Percentiles rank a stretch among this genome's conserved stretches.
Evolutionary conservation across 2,113 vertebrate species (phyloP).

Genomic region (Rhinolophus sinicus): DNA sequence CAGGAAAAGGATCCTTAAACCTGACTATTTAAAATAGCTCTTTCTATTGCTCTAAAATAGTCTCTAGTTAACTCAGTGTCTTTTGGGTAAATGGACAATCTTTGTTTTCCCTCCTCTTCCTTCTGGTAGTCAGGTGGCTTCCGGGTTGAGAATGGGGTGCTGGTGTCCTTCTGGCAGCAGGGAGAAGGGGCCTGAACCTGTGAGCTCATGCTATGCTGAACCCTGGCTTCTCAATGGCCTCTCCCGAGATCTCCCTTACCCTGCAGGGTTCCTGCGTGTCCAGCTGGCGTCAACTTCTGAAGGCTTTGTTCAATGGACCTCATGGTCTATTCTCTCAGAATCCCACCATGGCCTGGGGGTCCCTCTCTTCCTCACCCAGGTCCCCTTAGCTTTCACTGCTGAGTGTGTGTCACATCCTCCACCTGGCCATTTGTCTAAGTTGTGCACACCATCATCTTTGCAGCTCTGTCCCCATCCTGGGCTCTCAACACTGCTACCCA

Average conservation of each 20-base stretch:
- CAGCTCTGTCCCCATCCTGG: neutral
- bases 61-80: neutral
- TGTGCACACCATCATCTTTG: neutral
- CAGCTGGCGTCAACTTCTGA: neutral
- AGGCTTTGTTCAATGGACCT: neutral
- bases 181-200: neutral
- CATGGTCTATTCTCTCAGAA: slow-evolving; percentile 4
- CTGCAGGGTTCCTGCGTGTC: neutral
- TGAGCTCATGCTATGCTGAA: neutral
- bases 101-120: slow-evolving; percentile 17
- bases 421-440: neutral
- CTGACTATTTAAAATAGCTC: neutral
- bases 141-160: neutral
- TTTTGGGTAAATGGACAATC: neutral
- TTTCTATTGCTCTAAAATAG: neutral
- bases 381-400: neutral
- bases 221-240: neutral
- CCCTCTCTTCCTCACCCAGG: neutral
- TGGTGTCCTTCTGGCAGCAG: neutral
- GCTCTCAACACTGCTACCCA: neutral
- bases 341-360: neutral
- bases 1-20: neutral
- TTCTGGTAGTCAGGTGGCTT: neutral
- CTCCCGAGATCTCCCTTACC: neutral
- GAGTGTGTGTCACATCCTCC: slow-evolving; percentile 1